phyloP scores from a whole-genome alignment of 2,888 invertebrate species.

The Macrosiphum euphorbiae region DNA sequence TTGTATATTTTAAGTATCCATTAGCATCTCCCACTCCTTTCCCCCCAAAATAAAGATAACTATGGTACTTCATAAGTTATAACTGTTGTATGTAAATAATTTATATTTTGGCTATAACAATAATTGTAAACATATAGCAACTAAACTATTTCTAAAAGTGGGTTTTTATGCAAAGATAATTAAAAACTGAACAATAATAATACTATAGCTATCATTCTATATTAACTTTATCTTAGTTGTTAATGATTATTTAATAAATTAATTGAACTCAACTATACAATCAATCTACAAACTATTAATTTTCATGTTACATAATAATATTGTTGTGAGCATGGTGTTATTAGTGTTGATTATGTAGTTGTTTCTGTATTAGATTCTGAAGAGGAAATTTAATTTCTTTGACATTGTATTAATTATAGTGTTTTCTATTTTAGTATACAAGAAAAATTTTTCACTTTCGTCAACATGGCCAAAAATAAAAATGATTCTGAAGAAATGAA shows the following conservation, averaged over 20 bases:
- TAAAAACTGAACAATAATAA: neutral
- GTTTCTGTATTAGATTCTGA: neutral
- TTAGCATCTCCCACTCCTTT: neutral
- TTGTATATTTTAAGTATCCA: neutral
- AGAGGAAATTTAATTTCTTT: neutral
- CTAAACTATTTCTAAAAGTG: neutral
- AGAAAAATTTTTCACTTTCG: neutral
- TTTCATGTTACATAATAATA: conserved; percentile 28
- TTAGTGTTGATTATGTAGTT: neutral
- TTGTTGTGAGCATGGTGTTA: neutral
- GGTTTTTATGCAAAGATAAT: neutral
- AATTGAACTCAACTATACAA: neutral
- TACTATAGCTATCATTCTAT: neutral
- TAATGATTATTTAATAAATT: conserved; percentile 1
- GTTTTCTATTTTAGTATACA: neutral
- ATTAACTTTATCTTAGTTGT: neutral
- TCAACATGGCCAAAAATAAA: conserved; percentile 48
- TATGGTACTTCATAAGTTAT: neutral
- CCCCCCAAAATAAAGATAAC: neutral
- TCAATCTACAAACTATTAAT: neutral
- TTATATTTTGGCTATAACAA: neutral
- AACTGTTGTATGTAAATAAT: neutral
- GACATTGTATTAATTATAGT: neutral
- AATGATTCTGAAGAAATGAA: conserved; percentile 43
- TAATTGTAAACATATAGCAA: neutral